Evolutionary conservation across 2,113 vertebrate genomes (phyloP), one percentile per base, ranked within the genome.

Genomic region (Dolichallabes microphthalmus): DNA sequence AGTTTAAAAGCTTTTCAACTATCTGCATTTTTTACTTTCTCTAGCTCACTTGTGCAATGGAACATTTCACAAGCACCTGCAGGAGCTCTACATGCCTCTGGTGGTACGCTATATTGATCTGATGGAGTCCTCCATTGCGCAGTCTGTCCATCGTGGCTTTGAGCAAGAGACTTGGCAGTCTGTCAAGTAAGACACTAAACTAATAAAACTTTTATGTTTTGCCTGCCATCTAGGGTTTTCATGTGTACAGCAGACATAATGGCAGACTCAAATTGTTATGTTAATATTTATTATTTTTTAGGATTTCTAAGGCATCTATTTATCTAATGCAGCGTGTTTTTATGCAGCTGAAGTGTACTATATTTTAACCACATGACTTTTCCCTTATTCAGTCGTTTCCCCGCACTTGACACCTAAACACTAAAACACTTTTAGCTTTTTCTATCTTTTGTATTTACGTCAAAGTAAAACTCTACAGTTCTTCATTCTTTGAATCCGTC

Each of bases 41-140:
- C 86, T 96, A 99, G 98, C 94, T 88, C 94, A 97, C 91, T 92
- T 99, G 89, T 97, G 96, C 93, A 97, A 98, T 83, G 97, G 98
- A 32, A 93, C 94, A 17, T 99, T 98, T 94, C 98, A 99, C 92
- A 97, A 97, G 90, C 97, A 99, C 90, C 95, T 99, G 92, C 98
- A 99, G 93, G 96, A 98, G 82, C 92, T 96, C 89, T 99, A 96
- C 93, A 93, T 98, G 84, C 98, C 98, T 20, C 94, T 98, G 94
- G 97, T 98, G 57, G 92, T 99, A 79, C 97, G 97, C 91, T 99
- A 99, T 92, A 96, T 99, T 4, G 98, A 99, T 92, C 96, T 99
- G 88, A 99, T 99, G 98, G 98, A 99, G 92, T 98, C 97, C 0
- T 98, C 98, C 87, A 97, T 99, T 89, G 97, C 98, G 39, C 98